Evolutionary conservation across 2,797 vertebrate species (phyloP), one percentile per base, ranked within the genome.

Genomic region (Salmo trutta): DNA sequence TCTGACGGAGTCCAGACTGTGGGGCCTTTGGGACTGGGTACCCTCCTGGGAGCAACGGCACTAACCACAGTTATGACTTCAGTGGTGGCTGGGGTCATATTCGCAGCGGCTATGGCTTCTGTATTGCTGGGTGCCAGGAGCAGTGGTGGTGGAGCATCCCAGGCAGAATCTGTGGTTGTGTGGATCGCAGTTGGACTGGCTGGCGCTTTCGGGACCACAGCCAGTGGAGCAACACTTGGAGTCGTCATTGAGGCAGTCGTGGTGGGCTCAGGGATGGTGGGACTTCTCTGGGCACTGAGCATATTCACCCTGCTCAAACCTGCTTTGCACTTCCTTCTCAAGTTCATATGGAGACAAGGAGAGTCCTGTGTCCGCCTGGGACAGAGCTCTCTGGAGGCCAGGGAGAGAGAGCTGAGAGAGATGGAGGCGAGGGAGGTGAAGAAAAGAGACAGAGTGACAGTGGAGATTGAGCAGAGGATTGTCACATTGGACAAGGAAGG

Each of bases 21-120:
- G 59, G 93, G 93, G 4, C 79, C 93, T 24, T 83, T 94, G 51
- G 92, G 92, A 0, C 65, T 93, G 36, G 92, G 93, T 4, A 88
- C 86, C 14, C 88, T 94, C 0, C 67, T 94, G 3, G 93, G 92
- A 73, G 88, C 92, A 2, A 91, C 92, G 0, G 90, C 92, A 0
- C 79, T 94, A 54, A 92, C 91, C 21, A 75, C 81, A 3, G 85
- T 91, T 0, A 91, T 93, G 89, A 91, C 90, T 4, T 86, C 91
- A 0, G 81, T 82, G 0, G 88, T 92, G 7, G 88, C 88, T 0
- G 93, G 93, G 27, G 91, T 93, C 59, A 85, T 90, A 52, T 70
- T 89, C 10, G 91, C 92, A 1, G 85, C 91, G 1, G 79, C 31
- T 0, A 64, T 88, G 0, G 81, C 87, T 19, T 90, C 91, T 0